These are phyloP conservation scores for Cydia splendana DNA, from an alignment of 1,140 invertebrate genomes.

Conservation along the genomic window DNA sequence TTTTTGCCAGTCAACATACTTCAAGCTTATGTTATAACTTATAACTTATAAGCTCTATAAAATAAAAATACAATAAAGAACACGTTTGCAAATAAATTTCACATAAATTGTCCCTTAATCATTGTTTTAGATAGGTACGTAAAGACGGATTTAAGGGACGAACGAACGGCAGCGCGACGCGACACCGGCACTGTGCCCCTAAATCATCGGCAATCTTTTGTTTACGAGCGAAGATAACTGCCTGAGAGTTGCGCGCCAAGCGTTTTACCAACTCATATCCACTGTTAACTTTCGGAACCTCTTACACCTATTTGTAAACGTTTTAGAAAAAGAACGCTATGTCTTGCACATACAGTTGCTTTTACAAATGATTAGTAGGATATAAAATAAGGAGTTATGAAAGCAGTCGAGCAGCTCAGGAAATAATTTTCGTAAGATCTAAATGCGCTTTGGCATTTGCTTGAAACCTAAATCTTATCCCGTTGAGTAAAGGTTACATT, in stretches of 20 bases:
- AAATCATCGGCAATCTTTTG: constrained; percentile 51
- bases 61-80: no score
- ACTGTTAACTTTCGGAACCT: neutral
- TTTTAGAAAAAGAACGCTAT: neutral
- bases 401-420: neutral
- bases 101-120: neutral
- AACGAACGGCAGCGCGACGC: neutral
- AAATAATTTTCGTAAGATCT: neutral
- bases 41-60: no score
- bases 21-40: no score
- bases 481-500: neutral
- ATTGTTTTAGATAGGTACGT: neutral
- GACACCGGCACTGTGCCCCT: constrained; percentile 12
- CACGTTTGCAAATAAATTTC: no score
- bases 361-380: neutral
- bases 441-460: neutral
- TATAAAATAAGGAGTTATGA: neutral
- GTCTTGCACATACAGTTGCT: neutral
- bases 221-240: constrained; percentile 47
- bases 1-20: no score
- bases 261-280: constrained; percentile 32
- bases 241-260: constrained; percentile 37
- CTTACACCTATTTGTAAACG: neutral
- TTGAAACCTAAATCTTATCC: neutral
- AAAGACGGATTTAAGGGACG: neutral